Percentiles rank a stretch among this genome's conserved stretches.
Evolutionary conservation across 2,113 vertebrate genomes (phyloP).

Genomic region (Archilochus colubris): DNA sequence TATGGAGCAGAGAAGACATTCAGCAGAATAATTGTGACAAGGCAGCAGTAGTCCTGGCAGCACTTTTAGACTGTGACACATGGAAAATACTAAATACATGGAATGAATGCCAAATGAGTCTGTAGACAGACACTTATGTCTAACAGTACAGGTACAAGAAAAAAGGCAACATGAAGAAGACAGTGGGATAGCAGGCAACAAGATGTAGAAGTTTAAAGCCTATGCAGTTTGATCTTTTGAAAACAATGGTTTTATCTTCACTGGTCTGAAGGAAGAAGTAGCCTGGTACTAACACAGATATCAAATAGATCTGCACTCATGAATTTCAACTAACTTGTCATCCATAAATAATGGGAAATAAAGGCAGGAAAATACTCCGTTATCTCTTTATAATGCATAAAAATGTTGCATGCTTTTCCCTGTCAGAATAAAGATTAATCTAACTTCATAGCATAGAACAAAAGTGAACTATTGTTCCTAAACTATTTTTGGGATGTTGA

Average conservation of each 20-base stretch:
- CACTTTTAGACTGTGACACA: background rate
- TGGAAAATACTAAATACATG: constrained; percentile 18
- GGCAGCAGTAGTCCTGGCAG: background rate
- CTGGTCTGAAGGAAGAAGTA: background rate
- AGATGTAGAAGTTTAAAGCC: background rate
- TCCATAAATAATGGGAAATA: background rate
- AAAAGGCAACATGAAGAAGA: background rate
- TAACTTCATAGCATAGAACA: background rate
- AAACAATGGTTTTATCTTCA: background rate
- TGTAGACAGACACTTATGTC: background rate
- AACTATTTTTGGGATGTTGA: background rate
- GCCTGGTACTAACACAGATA: background rate
- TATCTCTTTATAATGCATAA: background rate
- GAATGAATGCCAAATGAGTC: background rate
- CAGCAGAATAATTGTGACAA: background rate
- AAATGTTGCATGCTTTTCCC: background rate
- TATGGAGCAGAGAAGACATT: background rate
- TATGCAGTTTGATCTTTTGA: background rate
- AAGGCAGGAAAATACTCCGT: background rate
- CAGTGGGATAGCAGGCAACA: background rate
- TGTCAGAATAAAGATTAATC: background rate
- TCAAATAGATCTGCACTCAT: background rate
- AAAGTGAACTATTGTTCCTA: background rate
- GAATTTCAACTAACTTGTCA: background rate
- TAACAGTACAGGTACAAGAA: background rate